Conservation (phyloP, 2,797 vertebrate genomes). For the Anguilla marmorata region DNA sequence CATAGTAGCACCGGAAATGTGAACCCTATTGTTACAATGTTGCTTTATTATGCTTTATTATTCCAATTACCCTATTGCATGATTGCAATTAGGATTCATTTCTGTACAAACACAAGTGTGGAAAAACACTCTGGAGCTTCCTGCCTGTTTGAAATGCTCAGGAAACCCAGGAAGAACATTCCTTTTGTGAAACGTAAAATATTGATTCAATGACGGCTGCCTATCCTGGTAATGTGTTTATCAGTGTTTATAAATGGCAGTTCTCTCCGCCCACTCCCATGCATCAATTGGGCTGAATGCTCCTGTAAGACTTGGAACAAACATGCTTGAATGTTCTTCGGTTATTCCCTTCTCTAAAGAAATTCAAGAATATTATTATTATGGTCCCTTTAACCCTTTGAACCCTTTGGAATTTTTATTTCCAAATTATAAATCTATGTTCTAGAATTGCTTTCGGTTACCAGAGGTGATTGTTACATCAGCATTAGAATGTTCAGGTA, state of each 20-base stretch:
- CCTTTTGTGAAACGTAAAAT: background rate
- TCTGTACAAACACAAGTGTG: background rate
- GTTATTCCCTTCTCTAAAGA: background rate
- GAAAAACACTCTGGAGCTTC: background rate
- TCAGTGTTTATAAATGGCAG: background rate
- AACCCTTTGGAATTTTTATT: no score
- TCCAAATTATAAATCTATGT: no score
- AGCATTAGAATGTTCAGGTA: no score
- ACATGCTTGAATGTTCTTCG: background rate
- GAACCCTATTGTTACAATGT: background rate
- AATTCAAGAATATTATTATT: no score
- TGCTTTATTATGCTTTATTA: background rate
- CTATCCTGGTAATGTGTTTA: background rate
- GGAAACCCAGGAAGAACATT: conserved; percentile 4
- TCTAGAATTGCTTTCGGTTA: no score
- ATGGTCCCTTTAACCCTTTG: no score
- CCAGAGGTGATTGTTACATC: no score
- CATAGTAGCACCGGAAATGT: no score
- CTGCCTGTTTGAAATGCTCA: background rate
- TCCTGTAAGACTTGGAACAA: background rate
- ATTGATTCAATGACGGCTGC: background rate
- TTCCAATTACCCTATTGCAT: background rate
- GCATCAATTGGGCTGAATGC: background rate
- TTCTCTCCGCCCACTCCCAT: background rate
- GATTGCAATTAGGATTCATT: background rate